Evolutionary conservation across 2,113 vertebrate genomes (phyloP), one percentile per base, ranked within the genome.

Genomic region (Hemiprocne comata): DNA sequence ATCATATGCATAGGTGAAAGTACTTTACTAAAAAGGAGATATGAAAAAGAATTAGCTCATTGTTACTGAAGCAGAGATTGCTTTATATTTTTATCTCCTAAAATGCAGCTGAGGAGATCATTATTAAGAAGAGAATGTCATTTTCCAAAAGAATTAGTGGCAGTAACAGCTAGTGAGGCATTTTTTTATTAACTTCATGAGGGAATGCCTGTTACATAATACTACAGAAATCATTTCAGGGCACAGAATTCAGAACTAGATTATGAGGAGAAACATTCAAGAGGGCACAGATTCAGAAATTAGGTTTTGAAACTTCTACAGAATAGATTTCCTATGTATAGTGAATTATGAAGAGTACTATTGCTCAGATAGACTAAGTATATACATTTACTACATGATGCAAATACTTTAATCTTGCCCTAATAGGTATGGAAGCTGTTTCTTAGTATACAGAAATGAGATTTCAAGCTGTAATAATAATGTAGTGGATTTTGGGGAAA

Each of bases 21-120:
- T 84, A 62, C 90, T 92, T 90, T 90, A 44, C 57, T 85, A 33
- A 96, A 89, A 94, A 51, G 64, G 48, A 88, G 75, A 48, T 28
- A 77, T 64, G 76, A 94, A 87, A 92, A 90, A 74, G 71, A 67
- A 77, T 46, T 74, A 75, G 85, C 83, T 85, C 28, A 8, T 96
- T 81, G 88, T 91, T 95, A 78, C 48, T 92, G 65, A 81, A 92
- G 55, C 48, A 57, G 61, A 89, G 72, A 90, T 86, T 71, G 65
- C 79, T 95, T 93, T 95, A n/a, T 77, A 90, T 70, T 95, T 95
- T 96, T 96, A 74, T 78, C 86, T 95, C 90, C 57, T 86, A 79
- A 90, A 94, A 87, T 75, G 79, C 65, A 90, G 44, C 54, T 73
- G 54, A 80, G 82, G 92, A 90, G 73, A 95, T 90, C 65, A 73